Base-by-base conservation (phyloP, 2,113 vertebrate genomes). In the Prinia subflava region DNA sequence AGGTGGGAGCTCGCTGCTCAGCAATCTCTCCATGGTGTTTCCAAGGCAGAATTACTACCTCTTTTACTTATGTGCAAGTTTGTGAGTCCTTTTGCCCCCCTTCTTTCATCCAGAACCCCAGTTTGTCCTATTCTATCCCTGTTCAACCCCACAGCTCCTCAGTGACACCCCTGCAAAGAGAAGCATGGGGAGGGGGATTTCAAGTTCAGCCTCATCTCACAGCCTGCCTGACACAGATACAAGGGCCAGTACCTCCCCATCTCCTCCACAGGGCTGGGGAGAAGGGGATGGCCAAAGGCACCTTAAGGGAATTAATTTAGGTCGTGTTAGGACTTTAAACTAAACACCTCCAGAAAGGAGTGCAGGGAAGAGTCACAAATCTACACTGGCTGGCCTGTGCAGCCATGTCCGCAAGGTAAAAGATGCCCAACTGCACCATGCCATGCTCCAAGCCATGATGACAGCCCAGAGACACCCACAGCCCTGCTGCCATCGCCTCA, bases 401-500 rank as follows among this genome's bases (percentile, higher is more conserved):
- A 52, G 47, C 25, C 7, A 8, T 5, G 4, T 10, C 16, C 49
- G 10, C 16, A 5, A 31, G 8, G 12, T 8, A 9, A 35, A 77
- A 16, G 27, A 23, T 39, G 11, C 37, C 16, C 1, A 3, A 3
- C 15, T 28, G 13, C 15, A 8, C 2, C 13, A 24, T 1, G 1
- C 11, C 4, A 1, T 2, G 7, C 7, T 25, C 5, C 1, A 4
- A 44, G 13, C 22, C 1, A 3, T 9, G 3, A 33, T 2, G 1
- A 2, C 24, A 50, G 14, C 39, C 22, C 28, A 71, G 20, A 12
- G n/a, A 9, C 1, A 3, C 0, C 11, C 3, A 4, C 30, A 10
- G 2, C 3, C 4, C 41, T 3, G 0, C 44, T 1, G 8, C 50
- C 39, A 31, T 15, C 0, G 0, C 7, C 16, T 73, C 52, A n/a